phyloP scores from a whole-genome alignment of 1,140 invertebrate species.

The Musca domestica region DNA sequence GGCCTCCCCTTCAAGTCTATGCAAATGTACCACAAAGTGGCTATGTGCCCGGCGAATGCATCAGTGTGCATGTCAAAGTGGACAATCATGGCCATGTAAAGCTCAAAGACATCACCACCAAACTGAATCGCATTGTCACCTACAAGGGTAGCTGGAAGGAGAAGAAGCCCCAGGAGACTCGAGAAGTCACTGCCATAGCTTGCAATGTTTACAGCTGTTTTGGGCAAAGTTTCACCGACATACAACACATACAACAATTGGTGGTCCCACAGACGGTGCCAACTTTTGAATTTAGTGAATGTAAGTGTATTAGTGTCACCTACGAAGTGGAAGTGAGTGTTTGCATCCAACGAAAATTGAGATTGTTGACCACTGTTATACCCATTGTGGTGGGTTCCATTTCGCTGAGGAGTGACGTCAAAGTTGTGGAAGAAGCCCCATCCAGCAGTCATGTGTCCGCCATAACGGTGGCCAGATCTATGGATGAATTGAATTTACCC shows the following conservation, averaged over 20 bases:
- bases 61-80: slow-evolving; percentile 40
- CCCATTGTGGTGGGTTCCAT: slow-evolving; percentile 59
- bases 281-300: slow-evolving; percentile 63
- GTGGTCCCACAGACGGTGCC: slow-evolving; percentile 66
- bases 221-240: slow-evolving; percentile 53
- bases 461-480: not conserved
- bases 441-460: not conserved
- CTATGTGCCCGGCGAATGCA: slow-evolving; percentile 39
- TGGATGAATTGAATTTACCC: slow-evolving; percentile 12
- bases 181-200: slow-evolving; percentile 54
- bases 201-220: slow-evolving; percentile 56
- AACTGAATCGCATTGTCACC: slow-evolving; percentile 46
- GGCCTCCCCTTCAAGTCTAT: slow-evolving; percentile 36
- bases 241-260: slow-evolving; percentile 53
- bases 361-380: slow-evolving; percentile 53
- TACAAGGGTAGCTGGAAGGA: slow-evolving; percentile 31
- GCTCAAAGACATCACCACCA: slow-evolving; percentile 55
- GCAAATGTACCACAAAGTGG: slow-evolving; percentile 36
- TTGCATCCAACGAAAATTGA: slow-evolving; percentile 44
- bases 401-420: slow-evolving; percentile 33
- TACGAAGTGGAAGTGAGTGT: slow-evolving; percentile 64
- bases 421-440: not conserved
- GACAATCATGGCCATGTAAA: slow-evolving; percentile 48
- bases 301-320: slow-evolving; percentile 66
- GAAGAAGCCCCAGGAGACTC: slow-evolving; percentile 38